Evolutionary conservation across 2,797 vertebrate genomes (phyloP).

Genomic region (Sebastes flavidus): DNA sequence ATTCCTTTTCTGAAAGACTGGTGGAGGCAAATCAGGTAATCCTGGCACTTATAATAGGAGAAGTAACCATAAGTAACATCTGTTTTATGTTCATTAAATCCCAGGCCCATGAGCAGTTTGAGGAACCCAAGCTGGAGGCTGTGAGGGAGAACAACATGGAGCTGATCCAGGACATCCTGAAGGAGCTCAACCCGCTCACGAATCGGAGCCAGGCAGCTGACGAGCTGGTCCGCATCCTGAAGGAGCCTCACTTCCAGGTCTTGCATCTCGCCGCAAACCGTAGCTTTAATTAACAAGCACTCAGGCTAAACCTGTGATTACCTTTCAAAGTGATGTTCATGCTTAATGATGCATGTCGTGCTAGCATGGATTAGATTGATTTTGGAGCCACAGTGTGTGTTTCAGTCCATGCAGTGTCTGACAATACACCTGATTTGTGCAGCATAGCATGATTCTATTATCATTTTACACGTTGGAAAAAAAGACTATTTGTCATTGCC

Average conservation of each 20-base stretch:
- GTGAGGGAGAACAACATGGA: constrained; percentile 95
- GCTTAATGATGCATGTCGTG: constrained; percentile 22
- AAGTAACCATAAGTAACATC: background rate
- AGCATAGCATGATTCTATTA: background rate
- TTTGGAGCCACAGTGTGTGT: background rate
- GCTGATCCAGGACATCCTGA: constrained; percentile 94
- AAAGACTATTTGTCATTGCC: background rate
- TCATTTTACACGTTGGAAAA: too few species aligned
- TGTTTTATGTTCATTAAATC: constrained; percentile 12
- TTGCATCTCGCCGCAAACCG: background rate
- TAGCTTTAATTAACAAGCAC: constrained; percentile 15
- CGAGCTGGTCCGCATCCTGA: constrained; percentile 89
- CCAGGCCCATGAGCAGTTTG: constrained; percentile 91
- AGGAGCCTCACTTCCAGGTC: constrained; percentile 96
- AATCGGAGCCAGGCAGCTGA: constrained; percentile 83
- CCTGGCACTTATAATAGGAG: background rate
- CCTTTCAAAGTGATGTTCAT: constrained; percentile 9
- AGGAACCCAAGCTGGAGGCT: constrained; percentile 93
- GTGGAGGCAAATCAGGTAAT: too few species aligned
- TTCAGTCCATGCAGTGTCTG: background rate
- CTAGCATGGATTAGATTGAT: constrained; percentile 34
- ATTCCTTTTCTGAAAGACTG: background rate
- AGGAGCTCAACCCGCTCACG: constrained; percentile 86
- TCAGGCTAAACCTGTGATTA: constrained; percentile 18
- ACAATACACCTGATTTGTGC: background rate